Evolutionary conservation across 2,113 vertebrate species (phyloP).

Genomic region (Calyptomena viridis): DNA sequence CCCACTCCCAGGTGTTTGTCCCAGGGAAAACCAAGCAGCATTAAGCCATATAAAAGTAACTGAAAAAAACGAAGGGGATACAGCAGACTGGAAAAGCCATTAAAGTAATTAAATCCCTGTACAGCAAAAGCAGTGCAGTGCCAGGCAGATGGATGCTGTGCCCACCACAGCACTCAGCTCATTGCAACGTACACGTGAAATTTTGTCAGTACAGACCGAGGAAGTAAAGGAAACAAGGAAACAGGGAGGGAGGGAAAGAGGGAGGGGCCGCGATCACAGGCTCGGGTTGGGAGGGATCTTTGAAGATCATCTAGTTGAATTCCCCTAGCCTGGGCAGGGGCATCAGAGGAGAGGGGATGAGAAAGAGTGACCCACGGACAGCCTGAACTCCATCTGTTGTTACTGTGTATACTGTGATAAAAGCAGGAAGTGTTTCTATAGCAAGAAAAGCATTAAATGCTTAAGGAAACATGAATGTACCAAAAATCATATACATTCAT

Average conservation of each 20-base stretch:
- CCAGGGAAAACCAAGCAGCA: not conserved
- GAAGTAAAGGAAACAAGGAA: not conserved
- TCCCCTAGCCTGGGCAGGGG: not conserved
- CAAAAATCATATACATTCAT: not conserved
- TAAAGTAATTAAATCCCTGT: not conserved
- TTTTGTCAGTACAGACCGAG: rapidly evolving
- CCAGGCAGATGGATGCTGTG: not conserved
- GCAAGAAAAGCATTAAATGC: not conserved
- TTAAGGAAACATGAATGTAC: not conserved
- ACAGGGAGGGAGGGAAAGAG: not conserved
- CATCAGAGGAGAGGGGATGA: not conserved
- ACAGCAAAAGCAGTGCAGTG: not conserved
- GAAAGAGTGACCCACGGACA: not conserved
- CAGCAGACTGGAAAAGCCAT: rapidly evolving
- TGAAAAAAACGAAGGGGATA: not conserved
- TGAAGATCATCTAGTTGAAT: not conserved
- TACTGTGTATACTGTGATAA: not conserved
- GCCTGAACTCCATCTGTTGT: not conserved
- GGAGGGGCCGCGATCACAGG: not conserved
- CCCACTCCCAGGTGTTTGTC: not conserved
- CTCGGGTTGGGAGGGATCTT: not conserved
- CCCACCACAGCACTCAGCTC: not conserved
- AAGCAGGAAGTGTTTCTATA: not conserved
- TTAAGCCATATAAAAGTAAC: rapidly evolving
- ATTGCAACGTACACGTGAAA: rapidly evolving